A percentile compares a stretch with the other conserved stretches of the same genome.
phyloP scores from a whole-genome alignment of 1,140 invertebrate genomes.

The Luehdorfia chinensis region DNA sequence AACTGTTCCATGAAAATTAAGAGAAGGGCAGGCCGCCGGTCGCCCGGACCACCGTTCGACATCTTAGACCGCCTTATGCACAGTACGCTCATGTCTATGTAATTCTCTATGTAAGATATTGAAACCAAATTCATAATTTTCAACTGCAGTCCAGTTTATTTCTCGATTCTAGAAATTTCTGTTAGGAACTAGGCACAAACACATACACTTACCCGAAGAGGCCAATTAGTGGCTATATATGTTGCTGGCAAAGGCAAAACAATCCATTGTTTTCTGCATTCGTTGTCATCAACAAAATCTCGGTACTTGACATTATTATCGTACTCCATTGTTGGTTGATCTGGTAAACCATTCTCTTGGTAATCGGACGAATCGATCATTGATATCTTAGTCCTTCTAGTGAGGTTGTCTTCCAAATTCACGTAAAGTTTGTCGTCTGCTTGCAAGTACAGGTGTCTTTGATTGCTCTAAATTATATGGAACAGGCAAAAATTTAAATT shows the following conservation, averaged over 20 bases:
- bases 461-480: conserved; percentile 90
- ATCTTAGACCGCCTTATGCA: no score
- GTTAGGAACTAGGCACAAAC: no score
- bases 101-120: no score
- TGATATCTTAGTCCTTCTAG: conserved; percentile 65
- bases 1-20: no score
- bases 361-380: conserved; percentile 79
- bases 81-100: no score
- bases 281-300: conserved; percentile 66
- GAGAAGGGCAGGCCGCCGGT: no score
- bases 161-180: no score
- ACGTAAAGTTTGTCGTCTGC: conserved; percentile 96
- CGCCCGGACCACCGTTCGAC: no score
- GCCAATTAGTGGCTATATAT: conserved; percentile 98
- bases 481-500: no score
- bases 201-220: conserved; percentile 91
- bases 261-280: conserved; percentile 91
- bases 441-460: conserved; percentile 95
- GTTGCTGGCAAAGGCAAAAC: conserved; percentile 93
- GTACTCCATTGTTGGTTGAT: conserved; percentile 40
- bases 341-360: conserved; percentile 49
- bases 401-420: conserved; percentile 87
- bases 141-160: no score
- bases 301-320: conserved; percentile 56
- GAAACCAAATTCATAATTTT: no score